These are phyloP conservation scores for Rhinophrynus dorsalis DNA, from an alignment of 2,797 vertebrate species.

Conservation along the genomic window DNA sequence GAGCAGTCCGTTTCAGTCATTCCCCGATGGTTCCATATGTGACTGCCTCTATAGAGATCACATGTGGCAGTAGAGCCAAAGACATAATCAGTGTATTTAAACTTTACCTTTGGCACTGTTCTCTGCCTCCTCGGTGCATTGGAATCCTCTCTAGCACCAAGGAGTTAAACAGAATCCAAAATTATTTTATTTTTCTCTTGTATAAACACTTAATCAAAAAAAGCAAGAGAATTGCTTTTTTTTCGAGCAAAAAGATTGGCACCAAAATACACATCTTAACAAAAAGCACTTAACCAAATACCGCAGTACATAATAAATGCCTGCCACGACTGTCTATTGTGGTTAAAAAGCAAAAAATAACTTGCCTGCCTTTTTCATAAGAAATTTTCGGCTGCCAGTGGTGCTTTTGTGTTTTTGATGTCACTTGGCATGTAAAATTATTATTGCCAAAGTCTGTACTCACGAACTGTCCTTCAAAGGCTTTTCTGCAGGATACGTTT, in stretches of 20 bases:
- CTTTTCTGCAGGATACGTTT: neutral
- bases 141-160: too few relatives aligned
- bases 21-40: too few relatives aligned
- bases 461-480: neutral
- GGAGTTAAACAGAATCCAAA: too few relatives aligned
- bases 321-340: neutral
- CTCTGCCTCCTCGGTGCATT: too few relatives aligned
- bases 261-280: neutral
- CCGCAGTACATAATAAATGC: neutral
- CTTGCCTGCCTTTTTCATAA: neutral
- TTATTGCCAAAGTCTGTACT: neutral
- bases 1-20: too few relatives aligned
- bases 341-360: neutral
- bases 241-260: neutral
- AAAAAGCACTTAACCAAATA: neutral
- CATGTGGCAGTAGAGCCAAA: too few relatives aligned
- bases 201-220: too few relatives aligned
- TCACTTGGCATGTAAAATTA: neutral
- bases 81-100: too few relatives aligned
- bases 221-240: too few relatives aligned
- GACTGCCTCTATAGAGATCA: too few relatives aligned
- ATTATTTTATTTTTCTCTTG: too few relatives aligned
- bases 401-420: neutral
- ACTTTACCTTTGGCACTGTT: too few relatives aligned
- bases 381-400: neutral